Evolutionary conservation across 2,888 invertebrate genomes (phyloP), one percentile per base, ranked within the genome.

Genomic region (Autographa pulchrina): DNA sequence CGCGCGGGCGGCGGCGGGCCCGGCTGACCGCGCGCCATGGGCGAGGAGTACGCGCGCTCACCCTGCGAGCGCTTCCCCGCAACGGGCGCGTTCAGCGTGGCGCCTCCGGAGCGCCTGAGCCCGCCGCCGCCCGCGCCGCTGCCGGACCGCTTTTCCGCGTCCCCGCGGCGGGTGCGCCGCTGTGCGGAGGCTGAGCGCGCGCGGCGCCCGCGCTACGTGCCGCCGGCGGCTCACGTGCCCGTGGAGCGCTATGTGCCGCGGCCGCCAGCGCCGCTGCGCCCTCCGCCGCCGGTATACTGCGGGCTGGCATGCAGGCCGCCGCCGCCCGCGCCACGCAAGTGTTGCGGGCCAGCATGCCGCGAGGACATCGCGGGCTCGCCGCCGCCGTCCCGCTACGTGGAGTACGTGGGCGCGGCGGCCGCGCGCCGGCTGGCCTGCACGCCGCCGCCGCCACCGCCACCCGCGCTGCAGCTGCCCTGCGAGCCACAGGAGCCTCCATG

Each of bases 161-260:
- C 89, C 89, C 96, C 90, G 93, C 96, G 91, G 96, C 97, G 92
- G 93, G 97, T 91, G 94, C 96, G 97, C 86, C 97, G 97, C 85
- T 96, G 97, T 75, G 97, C 97, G 75, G 97, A 97, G 69, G 96
- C 97, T 78, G 97, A 97, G 78, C 97, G 97, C 88, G 96, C 97
- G 84, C 92, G 95, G 83, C 91, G 95, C 77, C 97, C 91, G 91
- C 95, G 97, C 82, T 97, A 97, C 85, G 96, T 97, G 80, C 97
- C 97, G 25, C 97, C 97, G 8, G 97, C 97, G 75, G 97, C 97
- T 18, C 97, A 97, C 91, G 97, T 97, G 86, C 97, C 97, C 18
- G 97, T 97, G 80, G 97, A 97, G 93, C 96, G 97, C 84, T 97
- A 97, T 90, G 97, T 97, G 81, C 97, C 97, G 69, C 96, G 97